Base-by-base conservation (phyloP, 2,797 vertebrate genomes). In the Notoglanidium macrostoma region DNA sequence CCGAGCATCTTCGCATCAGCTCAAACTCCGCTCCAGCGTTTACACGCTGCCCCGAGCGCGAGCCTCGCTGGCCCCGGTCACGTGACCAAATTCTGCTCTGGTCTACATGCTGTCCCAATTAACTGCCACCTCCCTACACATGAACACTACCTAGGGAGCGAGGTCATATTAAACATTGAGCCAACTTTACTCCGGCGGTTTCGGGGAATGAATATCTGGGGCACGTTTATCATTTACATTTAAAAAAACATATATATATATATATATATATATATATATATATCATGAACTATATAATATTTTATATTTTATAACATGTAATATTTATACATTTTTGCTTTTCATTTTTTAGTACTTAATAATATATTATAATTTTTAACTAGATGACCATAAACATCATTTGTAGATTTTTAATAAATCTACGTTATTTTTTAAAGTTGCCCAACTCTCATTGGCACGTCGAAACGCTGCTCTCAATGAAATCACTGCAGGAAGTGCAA, bases 381-480 rank as follows among this genome's bases (percentile, higher is more conserved):
- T 14, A 74, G 11, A 54, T 29, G 26, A 15, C 9, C 21, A 29
- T 29, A 12, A 46, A 46, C 46, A 46, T 23, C 26, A 59, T 44
- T 23, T 8, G 21, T 17, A 63, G 23, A 5, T 46, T 19, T 59
- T 67, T 21, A 29, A 51, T 5, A 29, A 51, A 12, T 44, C 1
- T 12, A 23, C 0, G 12, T n/a, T 74, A 1, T 26, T 26, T 29
- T 65, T 51, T 51, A 21, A 63, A 65, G 40, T 67, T 82, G 40
- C 59, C 49, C 61, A 51, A 83, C 55, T 61, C 21, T 70, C 57
- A n/a, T 82, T 51, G 54, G 35, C 17, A 26, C 23, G 57, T 80
- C 9, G 14, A 23, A 17, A 54, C 10, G 15, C 57, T 54, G 35
- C 23, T 83, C 80, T 90, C 92, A 92, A 91, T 90, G 32, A 85